These are phyloP conservation scores for Spodoptera frugiperda DNA, from an alignment of 1,140 invertebrate genomes.

Conservation along the genomic window DNA sequence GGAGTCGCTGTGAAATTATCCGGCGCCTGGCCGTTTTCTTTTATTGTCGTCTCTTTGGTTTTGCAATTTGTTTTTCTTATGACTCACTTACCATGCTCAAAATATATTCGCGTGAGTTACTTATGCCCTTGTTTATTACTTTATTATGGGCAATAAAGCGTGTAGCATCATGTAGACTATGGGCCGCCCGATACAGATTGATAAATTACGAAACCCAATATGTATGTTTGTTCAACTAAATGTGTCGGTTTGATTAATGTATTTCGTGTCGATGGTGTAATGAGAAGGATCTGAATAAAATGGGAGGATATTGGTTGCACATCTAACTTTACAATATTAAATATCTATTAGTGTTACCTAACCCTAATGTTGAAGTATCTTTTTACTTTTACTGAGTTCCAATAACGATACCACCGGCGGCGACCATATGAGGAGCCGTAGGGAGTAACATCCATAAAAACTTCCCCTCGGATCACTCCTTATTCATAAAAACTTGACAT, in stretches of 20 bases:
- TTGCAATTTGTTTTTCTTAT: conserved; percentile 71
- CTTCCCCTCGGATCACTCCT: conserved; percentile 11
- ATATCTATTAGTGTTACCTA: conserved; percentile 13
- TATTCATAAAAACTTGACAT: conserved; percentile 28
- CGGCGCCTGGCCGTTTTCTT: conserved; percentile 75
- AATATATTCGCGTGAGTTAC: conserved; percentile 60
- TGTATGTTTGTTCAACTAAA: conserved; percentile 24
- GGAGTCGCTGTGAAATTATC: conserved; percentile 74
- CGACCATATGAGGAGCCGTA: background rate
- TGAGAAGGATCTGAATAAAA: conserved; percentile 10
- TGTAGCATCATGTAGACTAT: background rate
- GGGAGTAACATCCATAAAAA: conserved; percentile 8
- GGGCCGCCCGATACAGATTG: background rate
- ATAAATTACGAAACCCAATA: conserved; percentile 29
- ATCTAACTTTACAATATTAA: conserved; percentile 3
- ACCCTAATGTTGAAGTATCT: background rate
- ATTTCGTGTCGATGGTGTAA: conserved; percentile 6
- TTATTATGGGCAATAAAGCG: conserved; percentile 32
- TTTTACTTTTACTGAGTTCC: background rate
- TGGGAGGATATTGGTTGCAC: conserved; percentile 3
- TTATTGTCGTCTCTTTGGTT: conserved; percentile 73
- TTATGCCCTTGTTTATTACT: conserved; percentile 38
- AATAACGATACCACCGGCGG: background rate
- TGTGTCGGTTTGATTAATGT: conserved; percentile 27
- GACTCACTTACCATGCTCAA: conserved; percentile 75